A percentile compares a stretch with the other conserved stretches of the same genome.
phyloP scores from a whole-genome alignment of 1,140 invertebrate genomes.

The Drosophila insularis region DNA sequence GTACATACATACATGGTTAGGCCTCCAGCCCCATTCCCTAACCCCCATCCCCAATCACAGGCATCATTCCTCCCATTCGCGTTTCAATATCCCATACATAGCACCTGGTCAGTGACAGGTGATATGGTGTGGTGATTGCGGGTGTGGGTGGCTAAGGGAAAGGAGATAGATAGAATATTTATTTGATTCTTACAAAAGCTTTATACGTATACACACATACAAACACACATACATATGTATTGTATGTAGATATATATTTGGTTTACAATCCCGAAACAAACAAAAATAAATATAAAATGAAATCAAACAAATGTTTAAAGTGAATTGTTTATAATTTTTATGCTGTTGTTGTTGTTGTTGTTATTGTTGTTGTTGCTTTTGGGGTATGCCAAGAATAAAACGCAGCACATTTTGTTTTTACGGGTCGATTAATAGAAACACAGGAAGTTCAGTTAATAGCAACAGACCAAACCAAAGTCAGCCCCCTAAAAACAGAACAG shows the following conservation, averaged over 20 bases:
- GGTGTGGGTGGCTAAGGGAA: too few species aligned
- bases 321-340: conserved; percentile 26
- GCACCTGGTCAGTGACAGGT: conserved; percentile 19
- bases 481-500: too few species aligned
- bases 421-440: conserved; percentile 63
- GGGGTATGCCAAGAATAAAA: conserved; percentile 46
- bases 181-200: conserved; percentile 27
- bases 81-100: background rate
- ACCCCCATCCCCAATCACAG: too few species aligned
- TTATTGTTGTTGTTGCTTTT: conserved; percentile 57
- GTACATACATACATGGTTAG: background rate
- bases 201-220: too few species aligned
- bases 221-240: too few species aligned
- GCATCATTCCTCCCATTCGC: background rate
- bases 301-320: conserved; percentile 37
- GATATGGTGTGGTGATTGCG: background rate
- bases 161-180: background rate
- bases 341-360: background rate
- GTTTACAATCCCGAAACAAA: conserved; percentile 60
- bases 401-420: conserved; percentile 38
- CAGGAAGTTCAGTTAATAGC: conserved; percentile 62
- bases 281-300: conserved; percentile 35
- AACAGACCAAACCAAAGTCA: background rate
- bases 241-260: conserved; percentile 6
- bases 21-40: too few species aligned